phyloP scores from a whole-genome alignment of 2,113 vertebrate genomes.

The Cepphus grylle region DNA sequence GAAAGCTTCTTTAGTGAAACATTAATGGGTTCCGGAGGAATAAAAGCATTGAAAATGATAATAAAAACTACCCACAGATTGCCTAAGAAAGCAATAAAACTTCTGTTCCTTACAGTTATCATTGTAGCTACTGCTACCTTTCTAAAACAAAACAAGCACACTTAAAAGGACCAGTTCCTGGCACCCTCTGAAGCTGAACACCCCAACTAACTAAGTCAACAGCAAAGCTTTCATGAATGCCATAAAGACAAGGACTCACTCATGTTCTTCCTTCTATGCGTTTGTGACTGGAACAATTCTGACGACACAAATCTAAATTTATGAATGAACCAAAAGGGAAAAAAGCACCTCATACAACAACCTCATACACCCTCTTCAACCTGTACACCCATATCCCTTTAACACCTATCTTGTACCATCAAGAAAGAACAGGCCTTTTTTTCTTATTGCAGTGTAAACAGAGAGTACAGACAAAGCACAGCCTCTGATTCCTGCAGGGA shows the following conservation, averaged over 20 bases:
- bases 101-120: not conserved
- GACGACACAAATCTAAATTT: not conserved
- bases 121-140: not conserved
- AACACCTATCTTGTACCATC: not conserved
- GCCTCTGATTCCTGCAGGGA: not conserved
- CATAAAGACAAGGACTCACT: not conserved
- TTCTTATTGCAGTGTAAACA: not conserved
- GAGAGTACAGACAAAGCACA: not conserved
- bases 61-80: not conserved
- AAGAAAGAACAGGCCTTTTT: not conserved
- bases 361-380: fast-evolving
- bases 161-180: not conserved
- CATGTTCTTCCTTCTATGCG: not conserved
- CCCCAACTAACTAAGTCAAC: not conserved
- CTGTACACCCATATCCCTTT: not conserved
- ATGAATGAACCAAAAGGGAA: not conserved
- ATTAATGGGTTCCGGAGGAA: not conserved
- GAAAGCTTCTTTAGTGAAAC: not conserved
- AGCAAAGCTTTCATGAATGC: not conserved
- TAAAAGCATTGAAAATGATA: not conserved
- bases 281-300: not conserved
- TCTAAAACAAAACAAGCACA: not conserved
- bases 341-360: not conserved
- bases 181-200: not conserved
- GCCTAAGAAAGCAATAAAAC: not conserved